Evolutionary conservation across 1,140 invertebrate genomes (phyloP), one percentile per base, ranked within the genome.

Genomic region (Conopomorpha cramerella): DNA sequence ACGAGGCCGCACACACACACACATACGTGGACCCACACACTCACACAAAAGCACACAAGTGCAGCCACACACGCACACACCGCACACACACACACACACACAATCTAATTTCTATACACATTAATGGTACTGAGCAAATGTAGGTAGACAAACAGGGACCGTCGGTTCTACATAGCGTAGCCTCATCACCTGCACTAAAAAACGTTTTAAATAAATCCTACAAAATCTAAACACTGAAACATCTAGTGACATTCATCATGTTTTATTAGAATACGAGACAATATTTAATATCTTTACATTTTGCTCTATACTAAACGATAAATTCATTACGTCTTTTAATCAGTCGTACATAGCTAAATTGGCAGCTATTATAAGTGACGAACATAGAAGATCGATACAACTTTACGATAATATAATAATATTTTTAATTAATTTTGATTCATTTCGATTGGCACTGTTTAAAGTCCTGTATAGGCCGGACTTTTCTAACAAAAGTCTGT

Each of bases 71-170:
- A 51, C 49, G 61, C 45, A 39, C 46, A 49, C 42, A 49, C 53
- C 49, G 35, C 45, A 36, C 41, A 52, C 49, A 41, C 38, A 44
- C 38, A 23, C 19, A 10, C 10, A 23, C n/a, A n/a, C n/a, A n/a
- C n/a, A n/a, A n/a, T n/a, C n/a, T n/a, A n/a, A n/a, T n/a, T n/a
- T n/a, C 19, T 23, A 6, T 23, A 23, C 19, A 23, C 39, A 59
- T 63, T 67, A 71, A 52, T 41, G 45, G 39, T 58, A 64, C 66
- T 71, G 70, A 74, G 66, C 66, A 74, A 74, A 71, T 74, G 62
- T 71, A 68, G 70, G 65, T 70, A 74, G 19, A 10, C 19, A 4
- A 10, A 23, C 19, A 23, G 19, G 19, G 19, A 4, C 4, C 19
- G 19, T 4, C 4, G 19, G n/a, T n/a, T n/a, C n/a, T n/a, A n/a